Evolutionary conservation across 2,888 invertebrate species (phyloP).

Genomic region (Pollenia amentaria): DNA sequence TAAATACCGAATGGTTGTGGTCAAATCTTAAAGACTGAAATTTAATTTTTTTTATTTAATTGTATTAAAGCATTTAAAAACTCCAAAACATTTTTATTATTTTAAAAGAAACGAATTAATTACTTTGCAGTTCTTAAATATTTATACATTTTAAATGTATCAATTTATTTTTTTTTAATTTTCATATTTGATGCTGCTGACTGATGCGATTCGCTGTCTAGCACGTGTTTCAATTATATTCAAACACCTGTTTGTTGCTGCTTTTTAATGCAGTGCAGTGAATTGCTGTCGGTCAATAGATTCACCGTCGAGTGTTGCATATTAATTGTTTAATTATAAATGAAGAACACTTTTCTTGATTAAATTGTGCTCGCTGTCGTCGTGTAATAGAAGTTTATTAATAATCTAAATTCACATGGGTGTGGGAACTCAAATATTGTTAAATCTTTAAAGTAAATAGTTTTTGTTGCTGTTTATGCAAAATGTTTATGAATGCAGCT

Average conservation of each 20-base stretch:
- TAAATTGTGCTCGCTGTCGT: slow-evolving; percentile 25
- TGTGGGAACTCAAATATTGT: slow-evolving; percentile 54
- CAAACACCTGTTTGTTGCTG: slow-evolving; percentile 43
- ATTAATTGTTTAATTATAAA: slow-evolving; percentile 47
- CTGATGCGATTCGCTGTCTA: not conserved
- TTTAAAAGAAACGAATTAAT: not conserved
- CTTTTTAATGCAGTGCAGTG: not conserved
- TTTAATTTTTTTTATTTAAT: slow-evolving; percentile 14
- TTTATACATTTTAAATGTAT: slow-evolving; percentile 27
- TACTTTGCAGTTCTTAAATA: not conserved
- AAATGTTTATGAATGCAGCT: slow-evolving; percentile 30
- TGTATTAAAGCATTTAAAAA: not conserved
- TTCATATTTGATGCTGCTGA: not conserved
- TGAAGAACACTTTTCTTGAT: slow-evolving; percentile 34
- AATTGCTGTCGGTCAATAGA: too few relatives aligned
- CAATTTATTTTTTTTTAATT: slow-evolving; percentile 18
- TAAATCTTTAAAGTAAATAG: not conserved
- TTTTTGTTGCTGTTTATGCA: slow-evolving; percentile 34
- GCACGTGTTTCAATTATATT: slow-evolving; percentile 53
- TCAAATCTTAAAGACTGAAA: slow-evolving; percentile 30
- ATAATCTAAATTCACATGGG: slow-evolving; percentile 45
- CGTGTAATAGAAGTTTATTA: not conserved
- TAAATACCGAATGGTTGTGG: slow-evolving; percentile 21
- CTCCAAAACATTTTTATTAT: not conserved
- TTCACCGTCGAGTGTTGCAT: not conserved